Percentiles rank a stretch among this genome's conserved stretches.
Evolutionary conservation across 2,113 vertebrate genomes (phyloP).

Genomic region (Rana temporaria): DNA sequence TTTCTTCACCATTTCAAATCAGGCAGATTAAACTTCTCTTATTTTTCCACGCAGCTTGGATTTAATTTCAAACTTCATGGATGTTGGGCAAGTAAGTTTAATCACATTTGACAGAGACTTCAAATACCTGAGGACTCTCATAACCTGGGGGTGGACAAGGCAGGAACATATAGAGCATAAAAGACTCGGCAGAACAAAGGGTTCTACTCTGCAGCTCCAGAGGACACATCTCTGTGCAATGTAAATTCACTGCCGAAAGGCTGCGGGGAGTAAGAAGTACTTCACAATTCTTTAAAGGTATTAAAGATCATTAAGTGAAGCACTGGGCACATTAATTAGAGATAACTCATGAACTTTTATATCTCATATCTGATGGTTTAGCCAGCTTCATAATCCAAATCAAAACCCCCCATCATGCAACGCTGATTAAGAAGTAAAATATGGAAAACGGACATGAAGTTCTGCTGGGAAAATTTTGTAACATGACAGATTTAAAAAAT

Average conservation of each 20-base stretch:
- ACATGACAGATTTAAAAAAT: too few species aligned
- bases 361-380: neutral
- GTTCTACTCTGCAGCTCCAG: conserved; percentile 10
- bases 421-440: too few species aligned
- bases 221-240: conserved; percentile 1
- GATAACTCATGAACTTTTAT: neutral
- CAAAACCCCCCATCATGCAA: neutral
- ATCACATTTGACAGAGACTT: conserved; percentile 46
- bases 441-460: too few species aligned
- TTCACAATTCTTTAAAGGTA: conserved; percentile 20
- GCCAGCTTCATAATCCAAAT: neutral
- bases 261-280: neutral
- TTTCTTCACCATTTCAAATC: conserved; percentile 32
- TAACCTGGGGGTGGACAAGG: conserved; percentile 37
- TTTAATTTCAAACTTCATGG: conserved; percentile 46
- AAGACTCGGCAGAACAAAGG: conserved; percentile 30
- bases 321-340: conserved; percentile 25
- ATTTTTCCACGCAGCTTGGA: conserved; percentile 38
- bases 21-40: conserved; percentile 32
- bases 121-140: conserved; percentile 35
- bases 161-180: conserved; percentile 14
- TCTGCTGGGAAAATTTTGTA: too few species aligned
- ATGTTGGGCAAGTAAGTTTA: conserved; percentile 39
- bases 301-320: conserved; percentile 24
- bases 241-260: conserved; percentile 16